phyloP scores from a whole-genome alignment of 2,113 vertebrate species.

The Enhydra lutris region DNA sequence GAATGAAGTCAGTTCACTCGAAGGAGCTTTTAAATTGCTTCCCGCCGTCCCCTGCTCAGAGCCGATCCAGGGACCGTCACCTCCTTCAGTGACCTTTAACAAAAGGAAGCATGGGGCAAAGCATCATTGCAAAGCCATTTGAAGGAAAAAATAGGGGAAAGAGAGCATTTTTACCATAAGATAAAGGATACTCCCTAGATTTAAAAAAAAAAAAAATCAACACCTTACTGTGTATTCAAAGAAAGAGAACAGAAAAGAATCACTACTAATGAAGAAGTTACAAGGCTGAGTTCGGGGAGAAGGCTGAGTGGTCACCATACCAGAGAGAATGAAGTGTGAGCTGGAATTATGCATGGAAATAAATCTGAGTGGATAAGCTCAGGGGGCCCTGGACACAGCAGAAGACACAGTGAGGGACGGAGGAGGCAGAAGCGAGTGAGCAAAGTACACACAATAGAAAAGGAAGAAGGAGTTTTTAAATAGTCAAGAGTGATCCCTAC shows the following conservation, averaged over 20 bases:
- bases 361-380: background rate
- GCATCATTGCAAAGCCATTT: background rate
- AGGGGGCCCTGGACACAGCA: fast-evolving
- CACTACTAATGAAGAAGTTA: background rate
- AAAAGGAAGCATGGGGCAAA: background rate
- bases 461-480: background rate
- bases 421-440: background rate
- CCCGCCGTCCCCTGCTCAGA: too few species aligned
- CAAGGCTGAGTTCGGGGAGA: background rate
- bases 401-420: background rate
- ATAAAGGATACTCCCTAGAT: background rate
- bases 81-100: too few species aligned
- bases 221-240: background rate
- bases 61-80: too few species aligned
- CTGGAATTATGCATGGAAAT: background rate
- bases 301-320: background rate
- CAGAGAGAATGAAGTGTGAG: background rate
- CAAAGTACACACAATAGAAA: background rate
- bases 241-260: background rate
- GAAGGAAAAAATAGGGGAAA: background rate
- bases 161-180: background rate
- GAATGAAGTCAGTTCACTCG: too few species aligned
- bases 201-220: background rate
- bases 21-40: too few species aligned
- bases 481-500: too few species aligned